Conservation (phyloP, 2,888 invertebrate species). For the Prionchulus punctatus region DNA sequence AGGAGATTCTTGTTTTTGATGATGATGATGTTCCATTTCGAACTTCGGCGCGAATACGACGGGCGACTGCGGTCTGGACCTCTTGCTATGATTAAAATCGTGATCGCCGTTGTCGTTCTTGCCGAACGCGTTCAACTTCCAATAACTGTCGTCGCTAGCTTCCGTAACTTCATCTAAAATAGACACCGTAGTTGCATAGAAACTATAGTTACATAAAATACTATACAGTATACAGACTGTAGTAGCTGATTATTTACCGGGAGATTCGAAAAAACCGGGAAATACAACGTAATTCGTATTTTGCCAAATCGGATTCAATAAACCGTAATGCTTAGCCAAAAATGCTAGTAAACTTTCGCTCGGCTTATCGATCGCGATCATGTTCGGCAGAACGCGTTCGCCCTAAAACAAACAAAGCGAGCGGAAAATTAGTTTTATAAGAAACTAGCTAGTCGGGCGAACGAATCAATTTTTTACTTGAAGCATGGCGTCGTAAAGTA, state of each 20-base stretch:
- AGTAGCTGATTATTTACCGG: not conserved
- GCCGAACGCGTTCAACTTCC: too few species aligned
- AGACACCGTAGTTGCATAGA: too few species aligned
- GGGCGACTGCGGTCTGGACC: too few species aligned
- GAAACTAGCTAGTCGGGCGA: too few species aligned
- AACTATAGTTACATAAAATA: too few species aligned
- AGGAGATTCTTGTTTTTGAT: not conserved
- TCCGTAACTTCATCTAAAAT: too few species aligned
- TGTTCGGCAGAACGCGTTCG: slow-evolving; percentile 16
- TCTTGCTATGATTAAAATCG: too few species aligned
- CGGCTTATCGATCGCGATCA: slow-evolving; percentile 75
- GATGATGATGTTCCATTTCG: not conserved
- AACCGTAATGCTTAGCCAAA: slow-evolving; percentile 61
- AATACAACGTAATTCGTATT: slow-evolving; percentile 77
- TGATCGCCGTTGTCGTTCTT: too few species aligned
- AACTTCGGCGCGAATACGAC: not conserved
- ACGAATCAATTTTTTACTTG: slow-evolving; percentile 44
- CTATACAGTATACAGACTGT: too few species aligned
- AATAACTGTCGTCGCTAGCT: too few species aligned
- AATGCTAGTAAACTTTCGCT: slow-evolving; percentile 73
- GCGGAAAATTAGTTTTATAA: not conserved
- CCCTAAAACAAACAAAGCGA: slow-evolving; percentile 11
- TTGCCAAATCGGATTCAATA: slow-evolving; percentile 53
- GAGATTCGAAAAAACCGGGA: slow-evolving; percentile 51
- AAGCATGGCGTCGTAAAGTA: slow-evolving; percentile 72